phyloP scores from a whole-genome alignment of 2,113 vertebrate genomes.

The Sorex araneus region DNA sequence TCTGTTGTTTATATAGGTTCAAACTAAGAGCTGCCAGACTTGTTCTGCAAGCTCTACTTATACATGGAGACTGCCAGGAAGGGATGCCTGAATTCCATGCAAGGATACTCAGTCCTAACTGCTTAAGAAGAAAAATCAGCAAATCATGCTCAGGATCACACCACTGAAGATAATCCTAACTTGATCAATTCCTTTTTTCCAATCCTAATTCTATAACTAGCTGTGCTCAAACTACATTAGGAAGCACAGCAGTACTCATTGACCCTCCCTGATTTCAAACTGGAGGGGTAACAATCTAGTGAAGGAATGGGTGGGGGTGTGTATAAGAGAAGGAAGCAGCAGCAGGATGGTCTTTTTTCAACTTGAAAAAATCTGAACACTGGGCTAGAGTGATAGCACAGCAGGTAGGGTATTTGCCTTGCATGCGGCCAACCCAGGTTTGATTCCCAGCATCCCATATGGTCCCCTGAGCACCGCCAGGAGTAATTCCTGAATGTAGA shows the following conservation, averaged over 20 bases:
- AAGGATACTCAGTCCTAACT: constrained; percentile 86
- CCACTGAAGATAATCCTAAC: constrained; percentile 76
- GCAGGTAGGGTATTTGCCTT: too few species aligned
- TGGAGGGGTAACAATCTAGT: background rate
- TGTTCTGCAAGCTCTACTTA: constrained; percentile 85
- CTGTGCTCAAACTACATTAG: constrained; percentile 65
- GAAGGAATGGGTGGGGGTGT: background rate
- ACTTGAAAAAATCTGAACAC: background rate
- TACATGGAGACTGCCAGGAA: constrained; percentile 85
- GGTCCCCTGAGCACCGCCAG: too few species aligned
- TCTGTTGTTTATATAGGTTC: constrained; percentile 91
- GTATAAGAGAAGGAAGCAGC: background rate
- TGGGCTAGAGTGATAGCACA: too few species aligned
- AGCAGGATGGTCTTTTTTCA: constrained; percentile 46
- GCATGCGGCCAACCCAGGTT: too few species aligned
- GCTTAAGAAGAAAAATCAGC: constrained; percentile 82
- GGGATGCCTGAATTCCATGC: constrained; percentile 86
- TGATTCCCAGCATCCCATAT: too few species aligned
- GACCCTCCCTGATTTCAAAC: constrained; percentile 61
- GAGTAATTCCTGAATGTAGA: too few species aligned
- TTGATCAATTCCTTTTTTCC: constrained; percentile 73
- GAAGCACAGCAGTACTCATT: constrained; percentile 37
- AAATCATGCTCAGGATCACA: constrained; percentile 79
- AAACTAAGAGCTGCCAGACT: constrained; percentile 89
- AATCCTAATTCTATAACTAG: constrained; percentile 72